Conservation (phyloP, 2,797 vertebrate species). For the Acestrorhynchus altus region DNA sequence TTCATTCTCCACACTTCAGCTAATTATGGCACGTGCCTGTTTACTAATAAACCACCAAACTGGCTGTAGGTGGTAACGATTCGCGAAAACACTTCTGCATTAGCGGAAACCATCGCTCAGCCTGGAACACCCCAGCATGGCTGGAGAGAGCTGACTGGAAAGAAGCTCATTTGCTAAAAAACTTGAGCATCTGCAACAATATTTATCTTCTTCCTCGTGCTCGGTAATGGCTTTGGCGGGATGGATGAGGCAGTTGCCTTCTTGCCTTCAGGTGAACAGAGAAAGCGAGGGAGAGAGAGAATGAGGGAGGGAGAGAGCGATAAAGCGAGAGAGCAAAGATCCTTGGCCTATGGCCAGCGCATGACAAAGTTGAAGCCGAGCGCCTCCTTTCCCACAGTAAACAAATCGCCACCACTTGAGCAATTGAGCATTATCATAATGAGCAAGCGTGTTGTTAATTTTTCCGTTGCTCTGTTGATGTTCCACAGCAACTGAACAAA, state of each 20-base stretch:
- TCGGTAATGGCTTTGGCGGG: slow-evolving; percentile 90
- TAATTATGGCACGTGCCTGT: slow-evolving; percentile 12
- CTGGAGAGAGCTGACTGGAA: slow-evolving; percentile 81
- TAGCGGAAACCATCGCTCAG: slow-evolving; percentile 77
- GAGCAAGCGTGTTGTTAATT: slow-evolving; percentile 93
- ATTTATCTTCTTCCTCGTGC: slow-evolving; percentile 92
- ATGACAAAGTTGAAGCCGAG: slow-evolving; percentile 92
- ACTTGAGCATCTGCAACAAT: slow-evolving; percentile 85
- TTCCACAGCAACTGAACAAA: slow-evolving; percentile 98
- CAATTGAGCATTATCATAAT: slow-evolving; percentile 99
- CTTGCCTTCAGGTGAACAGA: slow-evolving; percentile 90
- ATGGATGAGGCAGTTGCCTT: slow-evolving; percentile 87
- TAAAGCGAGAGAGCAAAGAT: slow-evolving; percentile 55
- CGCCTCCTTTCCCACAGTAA: slow-evolving; percentile 94
- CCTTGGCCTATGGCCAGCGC: slow-evolving; percentile 89
- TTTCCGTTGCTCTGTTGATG: slow-evolving; percentile 70
- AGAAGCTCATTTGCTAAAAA: slow-evolving; percentile 79
- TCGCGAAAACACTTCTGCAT: slow-evolving; percentile 73
- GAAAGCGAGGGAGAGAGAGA: slow-evolving; percentile 44
- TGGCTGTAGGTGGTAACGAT: slow-evolving; percentile 64
- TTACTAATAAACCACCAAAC: slow-evolving; percentile 30
- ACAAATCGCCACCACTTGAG: slow-evolving; percentile 95
- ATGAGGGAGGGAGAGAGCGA: slow-evolving; percentile 37
- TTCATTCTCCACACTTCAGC: slow-evolving; percentile 12
- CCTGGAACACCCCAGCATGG: slow-evolving; percentile 77